phyloP scores from a whole-genome alignment of 2,797 vertebrate species.

The Hydrophis major region DNA sequence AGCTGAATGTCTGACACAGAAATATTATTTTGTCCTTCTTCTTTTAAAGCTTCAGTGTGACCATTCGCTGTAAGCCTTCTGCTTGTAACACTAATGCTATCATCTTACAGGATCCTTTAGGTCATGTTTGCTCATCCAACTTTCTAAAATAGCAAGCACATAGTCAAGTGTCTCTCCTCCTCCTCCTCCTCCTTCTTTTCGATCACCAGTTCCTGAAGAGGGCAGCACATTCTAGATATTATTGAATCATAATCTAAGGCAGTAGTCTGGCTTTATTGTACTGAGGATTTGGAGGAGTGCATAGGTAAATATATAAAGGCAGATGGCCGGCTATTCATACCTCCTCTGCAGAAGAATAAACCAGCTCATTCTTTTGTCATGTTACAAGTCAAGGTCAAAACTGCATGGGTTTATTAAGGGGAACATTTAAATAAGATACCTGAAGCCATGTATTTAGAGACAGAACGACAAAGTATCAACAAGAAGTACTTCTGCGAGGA shows the following conservation, averaged over 20 bases:
- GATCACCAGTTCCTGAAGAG: conserved; percentile 76
- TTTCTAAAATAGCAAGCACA: conserved; percentile 55
- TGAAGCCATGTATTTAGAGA: conserved; percentile 70
- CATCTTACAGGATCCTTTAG: conserved; percentile 1
- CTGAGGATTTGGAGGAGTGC: background rate
- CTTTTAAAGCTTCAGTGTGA: conserved; percentile 10
- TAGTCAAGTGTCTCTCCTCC: background rate
- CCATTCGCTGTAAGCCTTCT: background rate
- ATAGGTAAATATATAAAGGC: conserved; percentile 33
- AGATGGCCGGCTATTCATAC: conserved; percentile 60
- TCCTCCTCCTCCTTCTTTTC: conserved; percentile 51
- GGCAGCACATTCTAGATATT: conserved; percentile 83
- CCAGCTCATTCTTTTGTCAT: conserved; percentile 63
- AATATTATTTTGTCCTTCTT: background rate
- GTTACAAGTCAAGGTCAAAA: conserved; percentile 73
- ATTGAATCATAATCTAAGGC: conserved; percentile 68
- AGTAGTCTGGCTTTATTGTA: conserved; percentile 68
- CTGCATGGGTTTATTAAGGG: conserved; percentile 74
- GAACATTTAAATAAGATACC: conserved; percentile 74
- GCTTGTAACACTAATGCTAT: background rate
- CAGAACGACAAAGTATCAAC: conserved; percentile 69
- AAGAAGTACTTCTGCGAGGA: conserved; percentile 70
- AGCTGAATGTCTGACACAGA: background rate
- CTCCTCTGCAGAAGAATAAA: conserved; percentile 60
- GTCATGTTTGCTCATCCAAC: conserved; percentile 37